phyloP scores from a whole-genome alignment of 2,797 vertebrate genomes.

The Sciurus vulgaris region DNA sequence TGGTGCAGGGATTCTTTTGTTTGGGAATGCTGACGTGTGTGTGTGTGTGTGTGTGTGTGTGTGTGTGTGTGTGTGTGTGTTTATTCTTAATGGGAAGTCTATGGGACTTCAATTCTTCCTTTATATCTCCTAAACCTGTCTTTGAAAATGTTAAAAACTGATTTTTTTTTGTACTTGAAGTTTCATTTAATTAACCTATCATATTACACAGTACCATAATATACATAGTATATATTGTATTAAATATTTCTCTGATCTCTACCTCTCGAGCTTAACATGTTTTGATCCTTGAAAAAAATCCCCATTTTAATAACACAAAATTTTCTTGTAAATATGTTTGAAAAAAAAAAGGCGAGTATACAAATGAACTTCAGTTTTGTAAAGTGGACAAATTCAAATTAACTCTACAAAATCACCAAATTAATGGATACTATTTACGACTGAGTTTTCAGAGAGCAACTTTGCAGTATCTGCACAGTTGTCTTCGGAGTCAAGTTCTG shows the following conservation, averaged over 20 bases:
- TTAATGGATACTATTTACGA: not conserved
- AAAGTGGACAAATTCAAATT: not conserved
- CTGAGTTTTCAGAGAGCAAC: not conserved
- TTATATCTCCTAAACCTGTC: slow-evolving; percentile 15
- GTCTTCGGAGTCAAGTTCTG: slow-evolving; percentile 67
- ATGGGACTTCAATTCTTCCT: not conserved
- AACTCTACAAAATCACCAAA: not conserved
- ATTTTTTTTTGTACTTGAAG: not conserved
- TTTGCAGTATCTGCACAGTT: not conserved
- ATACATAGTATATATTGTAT: not conserved
- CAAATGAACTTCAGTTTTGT: not conserved
- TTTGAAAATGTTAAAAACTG: not conserved
- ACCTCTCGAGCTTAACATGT: not conserved
- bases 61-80: not conserved
- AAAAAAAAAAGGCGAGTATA: not conserved
- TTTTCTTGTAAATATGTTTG: not conserved
- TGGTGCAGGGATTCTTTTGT: not conserved
- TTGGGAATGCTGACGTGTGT: too few relatives aligned
- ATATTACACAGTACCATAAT: not conserved
- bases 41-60: not conserved
- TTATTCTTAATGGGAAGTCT: slow-evolving; percentile 14
- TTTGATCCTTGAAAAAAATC: not conserved
- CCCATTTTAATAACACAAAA: not conserved
- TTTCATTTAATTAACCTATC: slow-evolving; percentile 35
- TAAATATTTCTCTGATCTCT: not conserved